phyloP scores from a whole-genome alignment of 2,797 vertebrate genomes.

The Enteromius unitaeniatus region DNA sequence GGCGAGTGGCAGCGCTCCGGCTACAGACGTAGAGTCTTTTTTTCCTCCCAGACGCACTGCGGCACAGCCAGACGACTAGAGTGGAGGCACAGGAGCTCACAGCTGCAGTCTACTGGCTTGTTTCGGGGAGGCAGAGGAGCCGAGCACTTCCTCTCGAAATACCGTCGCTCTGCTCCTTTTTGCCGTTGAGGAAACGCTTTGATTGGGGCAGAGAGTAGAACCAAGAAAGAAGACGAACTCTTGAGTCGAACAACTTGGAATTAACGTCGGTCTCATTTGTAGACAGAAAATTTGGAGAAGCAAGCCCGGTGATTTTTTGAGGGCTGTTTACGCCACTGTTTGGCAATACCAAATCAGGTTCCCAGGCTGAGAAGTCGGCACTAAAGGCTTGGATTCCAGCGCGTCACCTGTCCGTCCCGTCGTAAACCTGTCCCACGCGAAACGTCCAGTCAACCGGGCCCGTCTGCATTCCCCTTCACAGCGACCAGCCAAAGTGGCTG shows the following conservation, averaged over 20 bases:
- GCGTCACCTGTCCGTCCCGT: background rate
- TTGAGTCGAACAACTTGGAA: constrained; percentile 51
- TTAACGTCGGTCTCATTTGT: constrained; percentile 40
- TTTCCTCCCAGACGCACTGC: constrained; percentile 80
- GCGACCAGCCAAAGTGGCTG: background rate
- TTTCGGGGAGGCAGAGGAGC: constrained; percentile 36
- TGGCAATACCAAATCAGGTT: background rate
- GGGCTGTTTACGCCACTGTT: constrained; percentile 51
- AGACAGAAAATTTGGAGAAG: constrained; percentile 35
- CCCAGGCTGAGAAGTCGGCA: constrained; percentile 4
- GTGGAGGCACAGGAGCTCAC: constrained; percentile 69
- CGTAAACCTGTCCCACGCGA: background rate
- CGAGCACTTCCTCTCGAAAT: constrained; percentile 42
- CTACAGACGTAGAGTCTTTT: constrained; percentile 59
- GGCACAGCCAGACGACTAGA: constrained; percentile 78
- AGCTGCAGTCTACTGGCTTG: constrained; percentile 63
- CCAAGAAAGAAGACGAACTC: constrained; percentile 16
- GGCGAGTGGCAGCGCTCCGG: constrained; percentile 54
- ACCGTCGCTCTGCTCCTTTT: constrained; percentile 20
- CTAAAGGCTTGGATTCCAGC: constrained; percentile 20
- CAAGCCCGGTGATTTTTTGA: constrained; percentile 33
- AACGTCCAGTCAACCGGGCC: constrained; percentile 44
- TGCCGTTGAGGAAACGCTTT: constrained; percentile 34
- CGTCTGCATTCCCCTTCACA: constrained; percentile 5
- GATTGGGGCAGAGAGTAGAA: constrained; percentile 19